phyloP scores from a whole-genome alignment of 2,888 invertebrate species.

The Horisme vitalbata region DNA sequence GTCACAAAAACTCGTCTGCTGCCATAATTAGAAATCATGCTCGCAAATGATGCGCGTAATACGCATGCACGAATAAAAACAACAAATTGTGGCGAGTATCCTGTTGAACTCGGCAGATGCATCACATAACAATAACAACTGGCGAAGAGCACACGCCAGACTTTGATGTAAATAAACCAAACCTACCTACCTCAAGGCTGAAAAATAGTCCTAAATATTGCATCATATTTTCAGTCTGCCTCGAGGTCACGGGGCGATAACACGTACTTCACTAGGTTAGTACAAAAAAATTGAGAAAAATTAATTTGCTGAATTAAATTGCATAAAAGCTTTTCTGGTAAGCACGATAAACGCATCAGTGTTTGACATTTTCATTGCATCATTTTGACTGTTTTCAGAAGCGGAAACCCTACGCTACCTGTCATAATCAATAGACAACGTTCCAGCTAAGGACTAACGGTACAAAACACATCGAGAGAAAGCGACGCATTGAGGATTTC shows the following conservation, averaged over 20 bases:
- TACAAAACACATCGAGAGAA: conserved; percentile 70
- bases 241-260: conserved; percentile 48
- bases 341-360: background rate
- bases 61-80: conserved; percentile 46
- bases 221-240: conserved; percentile 44
- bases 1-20: conserved; percentile 32
- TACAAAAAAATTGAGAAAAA: background rate
- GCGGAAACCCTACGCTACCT: background rate
- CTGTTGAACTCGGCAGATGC: conserved; percentile 31
- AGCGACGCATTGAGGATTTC: conserved; percentile 71
- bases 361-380: conserved; percentile 2
- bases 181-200: background rate
- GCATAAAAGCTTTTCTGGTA: too few relatives aligned
- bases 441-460: conserved; percentile 65
- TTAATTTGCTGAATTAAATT: too few relatives aligned
- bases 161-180: background rate
- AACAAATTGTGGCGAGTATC: conserved; percentile 38
- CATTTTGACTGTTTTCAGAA: conserved; percentile 20
- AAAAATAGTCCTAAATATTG: conserved; percentile 30
- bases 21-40: conserved; percentile 51
- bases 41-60: conserved; percentile 29
- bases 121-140: conserved; percentile 18
- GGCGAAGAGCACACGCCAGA: background rate
- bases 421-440: conserved; percentile 35
- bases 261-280: conserved; percentile 35